phyloP scores from a whole-genome alignment of 2,113 vertebrate genomes.

The crab-eating macaque (Macaca fascicularis) region T2T-MFA8v1.1 NC_088378.1:103258501-103259000 shows the following conservation, averaged over 20 bases:
- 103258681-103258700: neutral
- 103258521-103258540: neutral
- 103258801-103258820: neutral
- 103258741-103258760: neutral
- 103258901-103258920: neutral
- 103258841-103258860: neutral
- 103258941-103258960: neutral
- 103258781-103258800: neutral
- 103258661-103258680: neutral
- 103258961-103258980: neutral
- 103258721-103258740: neutral
- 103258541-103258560: neutral
- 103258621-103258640: neutral
- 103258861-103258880: neutral
- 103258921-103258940: neutral
- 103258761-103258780: slow-evolving; percentile 12
- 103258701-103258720: neutral
- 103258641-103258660: neutral
- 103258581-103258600: neutral
- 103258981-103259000: neutral
- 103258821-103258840: neutral
- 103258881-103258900: neutral
- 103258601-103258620: neutral
- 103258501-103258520: neutral
- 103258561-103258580: neutral